A percentile compares a stretch with the other conserved stretches of the same genome.
Conservation (phyloP, 2,113 vertebrate genomes). For the Merops nubicus region DNA sequence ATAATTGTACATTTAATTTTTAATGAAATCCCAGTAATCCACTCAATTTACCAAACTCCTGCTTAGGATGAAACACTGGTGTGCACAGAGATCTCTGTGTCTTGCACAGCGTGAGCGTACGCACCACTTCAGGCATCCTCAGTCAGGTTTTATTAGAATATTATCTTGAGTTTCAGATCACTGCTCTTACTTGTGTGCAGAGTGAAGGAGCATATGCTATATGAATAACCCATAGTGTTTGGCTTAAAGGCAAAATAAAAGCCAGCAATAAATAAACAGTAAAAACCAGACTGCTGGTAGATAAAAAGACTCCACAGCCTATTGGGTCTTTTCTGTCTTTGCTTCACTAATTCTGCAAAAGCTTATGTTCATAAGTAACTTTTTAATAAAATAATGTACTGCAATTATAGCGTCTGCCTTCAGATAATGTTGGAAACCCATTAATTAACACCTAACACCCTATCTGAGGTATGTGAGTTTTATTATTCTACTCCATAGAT, state of each 20-base stretch:
- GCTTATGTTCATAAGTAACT: neutral
- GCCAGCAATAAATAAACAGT: slow-evolving; percentile 71
- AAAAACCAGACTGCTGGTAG: slow-evolving; percentile 64
- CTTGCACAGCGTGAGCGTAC: neutral
- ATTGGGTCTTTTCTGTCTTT: neutral
- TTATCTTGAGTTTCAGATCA: slow-evolving; percentile 53
- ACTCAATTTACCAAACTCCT: slow-evolving; percentile 25
- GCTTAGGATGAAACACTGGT: neutral
- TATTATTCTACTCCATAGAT: neutral
- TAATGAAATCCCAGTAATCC: slow-evolving; percentile 65
- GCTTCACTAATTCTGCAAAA: neutral
- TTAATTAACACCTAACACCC: neutral
- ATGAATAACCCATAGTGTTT: slow-evolving; percentile 79
- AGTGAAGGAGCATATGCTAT: slow-evolving; percentile 78
- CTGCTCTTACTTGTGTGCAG: slow-evolving; percentile 69
- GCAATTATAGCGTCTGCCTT: neutral
- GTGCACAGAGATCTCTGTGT: neutral
- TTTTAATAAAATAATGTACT: neutral
- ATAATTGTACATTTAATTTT: slow-evolving; percentile 74
- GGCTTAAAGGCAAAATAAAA: slow-evolving; percentile 83
- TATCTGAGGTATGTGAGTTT: neutral
- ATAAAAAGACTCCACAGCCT: neutral
- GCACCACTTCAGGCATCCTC: slow-evolving; percentile 8
- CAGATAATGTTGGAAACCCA: neutral
- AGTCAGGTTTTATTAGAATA: slow-evolving; percentile 48